Evolutionary conservation across 2,113 vertebrate species (phyloP).

Genomic region (Neotoma lepida): DNA sequence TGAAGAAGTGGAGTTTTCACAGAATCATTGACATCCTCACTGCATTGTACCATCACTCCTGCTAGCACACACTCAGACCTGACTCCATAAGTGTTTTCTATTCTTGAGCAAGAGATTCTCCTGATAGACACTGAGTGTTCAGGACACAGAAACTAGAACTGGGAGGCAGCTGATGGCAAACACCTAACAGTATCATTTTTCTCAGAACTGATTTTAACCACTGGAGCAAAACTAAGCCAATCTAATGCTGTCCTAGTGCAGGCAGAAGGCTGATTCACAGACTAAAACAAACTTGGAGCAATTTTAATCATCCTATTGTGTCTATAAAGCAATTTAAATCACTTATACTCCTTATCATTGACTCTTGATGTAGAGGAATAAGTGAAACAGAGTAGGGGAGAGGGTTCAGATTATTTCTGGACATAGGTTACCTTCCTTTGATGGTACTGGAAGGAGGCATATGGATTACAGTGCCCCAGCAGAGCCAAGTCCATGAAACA

Average conservation of each 20-base stretch:
- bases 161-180: not conserved
- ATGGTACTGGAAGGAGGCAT: not conserved
- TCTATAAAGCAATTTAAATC: constrained; percentile 44
- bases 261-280: not conserved
- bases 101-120: not conserved
- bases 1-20: constrained; percentile 2
- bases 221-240: constrained; percentile 43
- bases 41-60: constrained; percentile 5
- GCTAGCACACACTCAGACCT: not conserved
- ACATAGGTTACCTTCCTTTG: not conserved
- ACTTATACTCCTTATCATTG: not conserved
- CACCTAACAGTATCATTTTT: constrained; percentile 28
- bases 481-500: not conserved
- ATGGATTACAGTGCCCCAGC: not conserved
- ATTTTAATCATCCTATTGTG: constrained; percentile 3
- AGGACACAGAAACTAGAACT: constrained; percentile 16
- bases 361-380: constrained; percentile 20
- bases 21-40: not conserved
- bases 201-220: constrained; percentile 19
- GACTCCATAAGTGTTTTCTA: constrained; percentile 3
- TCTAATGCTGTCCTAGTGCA: not conserved
- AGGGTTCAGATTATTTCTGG: not conserved
- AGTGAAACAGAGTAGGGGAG: not conserved
- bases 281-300: not conserved
- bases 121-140: not conserved